Evolutionary conservation across 2,797 vertebrate genomes (phyloP).

Genomic region (Oreonectes daqikongensis): DNA sequence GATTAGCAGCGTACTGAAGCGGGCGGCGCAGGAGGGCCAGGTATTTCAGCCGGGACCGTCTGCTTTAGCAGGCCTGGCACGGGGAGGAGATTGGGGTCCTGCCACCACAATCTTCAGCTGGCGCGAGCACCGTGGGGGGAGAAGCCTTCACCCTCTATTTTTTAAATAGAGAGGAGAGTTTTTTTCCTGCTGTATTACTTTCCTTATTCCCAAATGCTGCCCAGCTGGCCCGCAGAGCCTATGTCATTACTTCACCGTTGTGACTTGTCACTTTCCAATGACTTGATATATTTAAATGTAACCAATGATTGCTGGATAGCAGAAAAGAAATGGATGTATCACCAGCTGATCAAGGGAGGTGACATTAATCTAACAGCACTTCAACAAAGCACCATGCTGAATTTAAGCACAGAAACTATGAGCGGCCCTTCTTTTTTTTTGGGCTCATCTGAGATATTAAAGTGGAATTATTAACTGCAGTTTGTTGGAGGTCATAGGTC

Average conservation of each 20-base stretch:
- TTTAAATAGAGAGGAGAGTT: constrained; percentile 63
- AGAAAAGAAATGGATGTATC: constrained; percentile 61
- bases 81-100: constrained; percentile 69
- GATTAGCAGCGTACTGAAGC: constrained; percentile 73
- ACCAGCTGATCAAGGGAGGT: constrained; percentile 62
- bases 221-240: constrained; percentile 73
- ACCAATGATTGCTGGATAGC: constrained; percentile 71
- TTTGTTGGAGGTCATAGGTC: constrained; percentile 29
- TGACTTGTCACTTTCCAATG: constrained; percentile 78
- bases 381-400: constrained; percentile 65
- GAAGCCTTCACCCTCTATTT: constrained; percentile 57
- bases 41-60: constrained; percentile 65
- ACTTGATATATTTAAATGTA: constrained; percentile 81
- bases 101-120: constrained; percentile 77
- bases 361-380: constrained; percentile 67
- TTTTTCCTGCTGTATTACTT: constrained; percentile 60
- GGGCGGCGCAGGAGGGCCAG: constrained; percentile 61
- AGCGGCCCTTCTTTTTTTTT: constrained; percentile 35
- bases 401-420: constrained; percentile 35
- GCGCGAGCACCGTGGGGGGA: constrained; percentile 64
- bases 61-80: constrained; percentile 71
- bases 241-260: constrained; percentile 88
- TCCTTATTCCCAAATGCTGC: constrained; percentile 72
- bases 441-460: constrained; percentile 17
- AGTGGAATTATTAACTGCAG: constrained; percentile 16